Conservation (phyloP, 1,140 invertebrate species). For the Coenobita brevimanus region DNA sequence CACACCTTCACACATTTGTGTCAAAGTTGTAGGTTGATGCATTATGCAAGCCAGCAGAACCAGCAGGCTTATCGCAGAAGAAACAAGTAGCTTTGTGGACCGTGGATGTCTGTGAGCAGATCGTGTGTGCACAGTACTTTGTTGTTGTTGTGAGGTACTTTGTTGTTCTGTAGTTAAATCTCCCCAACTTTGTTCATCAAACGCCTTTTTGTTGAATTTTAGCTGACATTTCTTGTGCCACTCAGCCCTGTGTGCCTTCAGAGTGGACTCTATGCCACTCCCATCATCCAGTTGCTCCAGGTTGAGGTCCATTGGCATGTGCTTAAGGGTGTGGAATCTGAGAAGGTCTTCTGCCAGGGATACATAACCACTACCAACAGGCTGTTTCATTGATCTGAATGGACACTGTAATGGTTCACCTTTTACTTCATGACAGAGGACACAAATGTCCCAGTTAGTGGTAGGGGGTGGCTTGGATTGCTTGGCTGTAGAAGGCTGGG, state of each 20-base stretch:
- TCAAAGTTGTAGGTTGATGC: no score
- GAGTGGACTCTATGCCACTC: background rate
- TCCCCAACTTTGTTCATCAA: no score
- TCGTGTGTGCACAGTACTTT: no score
- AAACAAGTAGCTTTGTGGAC: no score
- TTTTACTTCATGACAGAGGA: background rate
- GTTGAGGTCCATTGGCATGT: background rate
- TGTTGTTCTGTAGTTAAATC: no score
- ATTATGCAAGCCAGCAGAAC: no score
- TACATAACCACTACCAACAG: background rate
- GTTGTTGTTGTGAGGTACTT: no score
- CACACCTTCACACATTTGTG: no score
- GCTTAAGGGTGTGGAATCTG: background rate
- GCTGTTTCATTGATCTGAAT: background rate
- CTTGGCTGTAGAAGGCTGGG: background rate
- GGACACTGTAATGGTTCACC: background rate
- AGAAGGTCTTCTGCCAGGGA: slow-evolving; percentile 1
- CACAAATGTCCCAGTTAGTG: background rate
- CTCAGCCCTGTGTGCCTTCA: background rate
- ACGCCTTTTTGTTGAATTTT: background rate
- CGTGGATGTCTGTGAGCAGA: no score
- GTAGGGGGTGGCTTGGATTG: background rate
- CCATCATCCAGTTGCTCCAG: background rate
- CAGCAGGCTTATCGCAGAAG: no score
- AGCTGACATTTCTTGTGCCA: background rate